Evolutionary conservation across 2,113 vertebrate genomes (phyloP).

Genomic region (Naja naja): DNA sequence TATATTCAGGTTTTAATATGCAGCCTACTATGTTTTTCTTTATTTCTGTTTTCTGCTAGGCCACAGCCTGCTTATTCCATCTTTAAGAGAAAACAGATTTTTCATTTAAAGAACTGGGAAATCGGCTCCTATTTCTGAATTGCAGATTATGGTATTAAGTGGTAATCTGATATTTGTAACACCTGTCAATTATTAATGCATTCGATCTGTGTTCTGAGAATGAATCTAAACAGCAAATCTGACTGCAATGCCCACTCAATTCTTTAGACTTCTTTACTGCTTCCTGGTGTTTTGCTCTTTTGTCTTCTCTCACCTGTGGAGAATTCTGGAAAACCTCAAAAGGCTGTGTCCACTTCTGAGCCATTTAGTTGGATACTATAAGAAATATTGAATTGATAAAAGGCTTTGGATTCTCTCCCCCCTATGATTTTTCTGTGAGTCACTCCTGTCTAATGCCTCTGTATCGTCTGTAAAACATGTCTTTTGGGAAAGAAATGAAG

Average conservation of each 20-base stretch:
- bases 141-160: background rate
- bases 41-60: background rate
- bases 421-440: background rate
- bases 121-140: background rate
- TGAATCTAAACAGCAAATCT: background rate
- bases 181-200: background rate
- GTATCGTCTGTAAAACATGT: background rate
- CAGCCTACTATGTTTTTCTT: background rate
- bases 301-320: background rate
- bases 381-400: background rate
- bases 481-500: conserved; percentile 4
- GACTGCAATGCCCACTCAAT: background rate
- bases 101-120: background rate
- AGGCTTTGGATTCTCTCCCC: background rate
- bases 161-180: background rate
- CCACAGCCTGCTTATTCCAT: background rate
- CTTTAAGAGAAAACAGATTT: background rate
- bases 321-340: background rate
- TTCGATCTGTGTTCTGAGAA: background rate
- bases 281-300: background rate
- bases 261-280: background rate
- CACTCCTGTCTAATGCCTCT: background rate
- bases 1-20: background rate
- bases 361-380: background rate
- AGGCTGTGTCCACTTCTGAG: background rate